These are phyloP conservation scores for Drosophila lutescens DNA, from an alignment of 2,888 invertebrate species.

Conservation along the genomic window DNA sequence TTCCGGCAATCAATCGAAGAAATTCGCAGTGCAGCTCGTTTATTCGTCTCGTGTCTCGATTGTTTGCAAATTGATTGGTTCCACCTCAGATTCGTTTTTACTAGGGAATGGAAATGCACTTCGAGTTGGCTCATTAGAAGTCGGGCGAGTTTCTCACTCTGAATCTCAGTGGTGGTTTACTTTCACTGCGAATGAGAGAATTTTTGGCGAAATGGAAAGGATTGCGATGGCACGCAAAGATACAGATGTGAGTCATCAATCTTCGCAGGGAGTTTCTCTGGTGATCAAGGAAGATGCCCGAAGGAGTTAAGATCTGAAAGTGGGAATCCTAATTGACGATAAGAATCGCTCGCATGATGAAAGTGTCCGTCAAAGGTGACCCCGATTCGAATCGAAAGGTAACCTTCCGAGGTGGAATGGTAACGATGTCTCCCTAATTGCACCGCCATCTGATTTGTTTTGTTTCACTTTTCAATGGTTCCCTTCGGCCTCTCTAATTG, in stretches of 20 bases:
- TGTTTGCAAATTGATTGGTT: constrained; percentile 49
- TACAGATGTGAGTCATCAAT: constrained; percentile 45
- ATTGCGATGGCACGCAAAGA: constrained; percentile 47
- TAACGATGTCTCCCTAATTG: constrained; percentile 55
- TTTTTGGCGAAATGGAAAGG: constrained; percentile 57
- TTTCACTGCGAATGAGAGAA: constrained; percentile 62
- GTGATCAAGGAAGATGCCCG: constrained; percentile 5
- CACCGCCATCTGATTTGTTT: constrained; percentile 55
- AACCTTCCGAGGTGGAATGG: constrained; percentile 47
- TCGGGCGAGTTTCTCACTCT: constrained; percentile 21
- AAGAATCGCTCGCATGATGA: constrained; percentile 56
- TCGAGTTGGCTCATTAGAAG: constrained; percentile 54
- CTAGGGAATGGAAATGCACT: constrained; percentile 18
- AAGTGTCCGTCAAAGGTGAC: constrained; percentile 37
- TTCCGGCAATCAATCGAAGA: constrained; percentile 73
- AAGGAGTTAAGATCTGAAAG: background rate
- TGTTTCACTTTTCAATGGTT: constrained; percentile 64
- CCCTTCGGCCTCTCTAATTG: constrained; percentile 59
- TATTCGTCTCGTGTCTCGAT: constrained; percentile 52
- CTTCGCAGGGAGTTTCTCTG: constrained; percentile 20
- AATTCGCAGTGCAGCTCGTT: background rate
- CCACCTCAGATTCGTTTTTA: constrained; percentile 41
- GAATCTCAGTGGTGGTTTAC: constrained; percentile 35
- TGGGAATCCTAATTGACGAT: constrained; percentile 61
- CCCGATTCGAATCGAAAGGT: constrained; percentile 49